phyloP scores from a whole-genome alignment of 2,797 vertebrate species.

The Petrocephalus schoutedeni region DNA sequence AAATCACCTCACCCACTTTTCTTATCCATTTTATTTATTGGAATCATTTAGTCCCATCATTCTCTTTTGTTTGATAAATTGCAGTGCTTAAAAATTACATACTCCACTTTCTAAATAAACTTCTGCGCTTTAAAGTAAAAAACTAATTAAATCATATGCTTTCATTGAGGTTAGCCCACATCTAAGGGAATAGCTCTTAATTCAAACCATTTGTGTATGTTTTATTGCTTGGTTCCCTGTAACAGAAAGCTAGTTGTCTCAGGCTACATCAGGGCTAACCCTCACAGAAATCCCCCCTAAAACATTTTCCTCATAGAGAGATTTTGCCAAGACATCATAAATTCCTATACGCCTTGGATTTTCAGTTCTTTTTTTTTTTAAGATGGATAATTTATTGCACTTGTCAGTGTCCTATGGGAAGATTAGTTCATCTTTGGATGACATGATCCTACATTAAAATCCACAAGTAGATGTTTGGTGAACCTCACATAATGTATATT shows the following conservation, averaged over 20 bases:
- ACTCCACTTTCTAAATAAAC: constrained; percentile 66
- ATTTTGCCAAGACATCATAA: neutral
- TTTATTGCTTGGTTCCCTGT: constrained; percentile 66
- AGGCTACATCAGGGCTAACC: constrained; percentile 42
- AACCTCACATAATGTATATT: neutral
- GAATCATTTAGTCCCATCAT: constrained; percentile 34
- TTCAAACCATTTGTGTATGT: constrained; percentile 68
- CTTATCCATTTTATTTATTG: constrained; percentile 7
- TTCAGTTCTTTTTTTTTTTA: neutral
- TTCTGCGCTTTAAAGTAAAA: constrained; percentile 66
- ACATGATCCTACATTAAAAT: constrained; percentile 12
- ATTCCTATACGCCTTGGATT: neutral
- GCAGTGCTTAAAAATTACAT: constrained; percentile 59
- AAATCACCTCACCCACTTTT: neutral
- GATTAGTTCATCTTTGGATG: constrained; percentile 1
- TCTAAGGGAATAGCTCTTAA: constrained; percentile 63
- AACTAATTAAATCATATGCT: constrained; percentile 75
- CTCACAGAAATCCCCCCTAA: constrained; percentile 40
- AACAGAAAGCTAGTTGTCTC: constrained; percentile 56
- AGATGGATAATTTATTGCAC: neutral
- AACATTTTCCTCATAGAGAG: neutral
- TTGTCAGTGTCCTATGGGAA: neutral
- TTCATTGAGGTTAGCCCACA: constrained; percentile 70
- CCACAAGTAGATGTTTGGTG: neutral
- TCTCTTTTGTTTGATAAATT: constrained; percentile 56